Evolutionary conservation across 2,797 vertebrate species (phyloP).

Genomic region (Chelonia mydas): DNA sequence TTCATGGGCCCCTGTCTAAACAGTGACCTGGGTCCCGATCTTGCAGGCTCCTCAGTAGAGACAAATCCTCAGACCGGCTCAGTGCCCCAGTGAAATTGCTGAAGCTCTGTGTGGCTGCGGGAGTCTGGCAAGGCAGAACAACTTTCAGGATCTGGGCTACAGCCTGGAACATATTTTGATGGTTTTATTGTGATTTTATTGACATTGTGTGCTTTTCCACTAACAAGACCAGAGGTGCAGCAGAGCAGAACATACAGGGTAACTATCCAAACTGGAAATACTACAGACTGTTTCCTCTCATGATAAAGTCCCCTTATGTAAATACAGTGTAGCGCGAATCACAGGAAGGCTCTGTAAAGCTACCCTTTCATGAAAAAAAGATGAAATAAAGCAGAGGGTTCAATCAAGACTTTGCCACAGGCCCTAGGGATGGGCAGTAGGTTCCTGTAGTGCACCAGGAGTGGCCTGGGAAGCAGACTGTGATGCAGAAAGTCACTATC

Average conservation of each 20-base stretch:
- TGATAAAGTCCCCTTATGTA: background rate
- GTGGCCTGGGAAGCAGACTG: background rate
- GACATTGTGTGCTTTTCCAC: background rate
- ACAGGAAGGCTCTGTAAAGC: background rate
- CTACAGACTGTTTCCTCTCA: background rate
- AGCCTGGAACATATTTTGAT: background rate
- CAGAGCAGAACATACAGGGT: background rate
- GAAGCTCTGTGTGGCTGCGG: background rate
- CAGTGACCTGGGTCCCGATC: background rate
- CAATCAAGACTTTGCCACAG: background rate
- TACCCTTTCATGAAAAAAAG: background rate
- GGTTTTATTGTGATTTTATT: background rate
- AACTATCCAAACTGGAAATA: background rate
- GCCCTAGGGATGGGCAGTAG: background rate
- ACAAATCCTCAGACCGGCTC: conserved; percentile 14
- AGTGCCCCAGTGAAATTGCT: background rate
- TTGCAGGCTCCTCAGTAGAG: background rate
- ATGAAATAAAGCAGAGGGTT: background rate
- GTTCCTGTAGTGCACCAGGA: background rate
- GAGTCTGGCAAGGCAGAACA: background rate
- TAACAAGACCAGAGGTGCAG: background rate
- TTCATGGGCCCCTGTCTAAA: background rate
- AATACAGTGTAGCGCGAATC: background rate
- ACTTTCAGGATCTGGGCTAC: background rate
- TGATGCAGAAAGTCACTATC: background rate